Evolutionary conservation across 1,140 invertebrate genomes (phyloP).

Genomic region (Doryteuthis pealeii): DNA sequence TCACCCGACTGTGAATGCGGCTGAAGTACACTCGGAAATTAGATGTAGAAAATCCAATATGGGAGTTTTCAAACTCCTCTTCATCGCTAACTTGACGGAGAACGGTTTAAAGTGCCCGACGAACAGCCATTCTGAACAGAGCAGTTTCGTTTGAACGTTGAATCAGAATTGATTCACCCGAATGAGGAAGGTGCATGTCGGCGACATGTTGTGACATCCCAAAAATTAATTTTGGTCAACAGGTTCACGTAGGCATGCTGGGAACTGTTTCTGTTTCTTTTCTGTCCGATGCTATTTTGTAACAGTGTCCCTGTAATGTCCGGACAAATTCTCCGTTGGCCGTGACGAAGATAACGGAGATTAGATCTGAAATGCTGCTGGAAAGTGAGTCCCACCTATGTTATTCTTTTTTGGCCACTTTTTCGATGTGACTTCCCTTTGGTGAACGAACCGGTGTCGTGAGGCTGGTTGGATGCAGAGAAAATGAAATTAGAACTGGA

Average conservation of each 20-base stretch:
- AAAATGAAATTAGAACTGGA: not conserved
- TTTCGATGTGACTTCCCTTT: not conserved
- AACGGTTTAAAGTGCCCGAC: not conserved
- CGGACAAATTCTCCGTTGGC: no score
- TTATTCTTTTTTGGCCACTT: not conserved
- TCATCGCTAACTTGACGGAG: not conserved
- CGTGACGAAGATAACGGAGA: no score
- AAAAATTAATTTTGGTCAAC: no score
- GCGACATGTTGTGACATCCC: not conserved
- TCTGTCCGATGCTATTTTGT: no score
- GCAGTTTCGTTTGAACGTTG: not conserved
- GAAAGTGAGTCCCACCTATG: not conserved
- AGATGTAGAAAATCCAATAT: not conserved
- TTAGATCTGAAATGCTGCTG: not conserved
- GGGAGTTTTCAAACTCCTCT: not conserved
- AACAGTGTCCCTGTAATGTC: no score
- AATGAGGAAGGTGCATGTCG: not conserved
- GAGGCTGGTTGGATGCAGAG: not conserved
- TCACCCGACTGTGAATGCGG: slow-evolving; percentile 77
- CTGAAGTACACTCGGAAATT: slow-evolving; percentile 9
- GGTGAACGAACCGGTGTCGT: not conserved
- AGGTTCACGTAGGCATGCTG: no score
- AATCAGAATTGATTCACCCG: not conserved
- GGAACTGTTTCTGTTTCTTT: no score
- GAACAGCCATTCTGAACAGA: not conserved